Base-by-base conservation (phyloP, 1,140 invertebrate species). In the Radopholus similis region DNA sequence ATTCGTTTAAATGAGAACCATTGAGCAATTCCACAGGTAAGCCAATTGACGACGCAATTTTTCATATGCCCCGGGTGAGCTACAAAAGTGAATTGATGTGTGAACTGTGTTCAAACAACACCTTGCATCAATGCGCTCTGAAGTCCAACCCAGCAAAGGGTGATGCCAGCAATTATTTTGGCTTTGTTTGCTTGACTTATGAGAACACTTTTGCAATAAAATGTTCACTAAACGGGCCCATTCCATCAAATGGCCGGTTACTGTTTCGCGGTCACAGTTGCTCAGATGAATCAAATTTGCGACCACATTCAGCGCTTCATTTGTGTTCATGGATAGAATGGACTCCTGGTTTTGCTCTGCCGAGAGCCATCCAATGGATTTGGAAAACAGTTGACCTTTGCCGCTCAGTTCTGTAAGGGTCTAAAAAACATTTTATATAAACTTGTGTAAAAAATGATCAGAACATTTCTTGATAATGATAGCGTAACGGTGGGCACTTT, bases 111-210 rank as follows among this genome's bases (percentile, higher is more conserved):
- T 32, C 11, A 60, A 67, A 34, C 38, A 42, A n/a, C 57, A 85
- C 84, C 84, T 84, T 59, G 83, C 82, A 82, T 95, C 91, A 49
- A 91, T 88, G 9, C 88, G 87, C 74, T 94, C 91, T 9, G 90
- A 89, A 84, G 94, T 93, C 92, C 93, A 97, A n/a, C 94, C 94
- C 6, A 98, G 85, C 32, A 97, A 88, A 18, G 94, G 93, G 86
- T 98, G 93, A 93, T 93, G 97, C 82, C 95, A 91, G 40, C 91
- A 93, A 77, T 90, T 89, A 83, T 93, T 93, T 2, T 58, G 87
- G 8, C 42, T 18, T 11, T 35, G 58, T 9, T 9, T 38, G 9
- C 18, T 28, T 34, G 38, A 37, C 11, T 47, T 51, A n/a, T 51
- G 42, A 44, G 40, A 42, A 49, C 30, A 47, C 34, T 42, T 34